Percentiles rank a stretch among this genome's conserved stretches.
phyloP scores from a whole-genome alignment of 2,113 vertebrate genomes.

The Suricata suricatta region DNA sequence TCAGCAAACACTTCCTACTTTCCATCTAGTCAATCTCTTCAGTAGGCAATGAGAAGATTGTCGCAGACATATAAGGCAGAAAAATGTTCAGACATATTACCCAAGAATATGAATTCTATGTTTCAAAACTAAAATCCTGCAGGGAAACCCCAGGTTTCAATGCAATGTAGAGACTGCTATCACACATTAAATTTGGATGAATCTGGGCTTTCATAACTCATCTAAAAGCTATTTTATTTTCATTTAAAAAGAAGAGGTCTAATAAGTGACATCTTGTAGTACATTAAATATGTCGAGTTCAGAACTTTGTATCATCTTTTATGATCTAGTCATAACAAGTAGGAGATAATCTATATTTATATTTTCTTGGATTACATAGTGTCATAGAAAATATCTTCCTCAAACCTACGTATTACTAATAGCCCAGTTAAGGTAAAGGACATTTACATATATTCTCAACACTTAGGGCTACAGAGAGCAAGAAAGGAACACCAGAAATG shows the following conservation, averaged over 20 bases:
- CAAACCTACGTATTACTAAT: background rate
- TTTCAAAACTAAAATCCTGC: background rate
- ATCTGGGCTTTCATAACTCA: background rate
- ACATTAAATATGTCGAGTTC: fast-evolving
- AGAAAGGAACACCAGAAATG: background rate
- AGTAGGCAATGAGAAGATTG: background rate
- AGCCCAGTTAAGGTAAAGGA: background rate
- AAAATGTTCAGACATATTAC: background rate
- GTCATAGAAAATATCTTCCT: background rate
- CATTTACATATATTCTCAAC: background rate
- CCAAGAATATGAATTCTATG: background rate
- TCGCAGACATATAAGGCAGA: background rate
- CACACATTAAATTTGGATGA: background rate
- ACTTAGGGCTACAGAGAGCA: background rate
- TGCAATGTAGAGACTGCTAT: background rate
- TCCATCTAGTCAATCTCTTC: background rate
- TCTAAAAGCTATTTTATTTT: background rate
- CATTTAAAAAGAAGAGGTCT: constrained; percentile 16
- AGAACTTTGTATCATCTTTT: background rate
- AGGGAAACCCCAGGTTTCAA: background rate
- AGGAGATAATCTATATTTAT: background rate
- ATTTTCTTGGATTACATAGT: background rate
- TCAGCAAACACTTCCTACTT: background rate
- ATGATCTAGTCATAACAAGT: background rate
- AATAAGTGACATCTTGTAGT: background rate